Evolutionary conservation across 2,888 invertebrate species (phyloP).

Genomic region (Trachelus stipa): DNA sequence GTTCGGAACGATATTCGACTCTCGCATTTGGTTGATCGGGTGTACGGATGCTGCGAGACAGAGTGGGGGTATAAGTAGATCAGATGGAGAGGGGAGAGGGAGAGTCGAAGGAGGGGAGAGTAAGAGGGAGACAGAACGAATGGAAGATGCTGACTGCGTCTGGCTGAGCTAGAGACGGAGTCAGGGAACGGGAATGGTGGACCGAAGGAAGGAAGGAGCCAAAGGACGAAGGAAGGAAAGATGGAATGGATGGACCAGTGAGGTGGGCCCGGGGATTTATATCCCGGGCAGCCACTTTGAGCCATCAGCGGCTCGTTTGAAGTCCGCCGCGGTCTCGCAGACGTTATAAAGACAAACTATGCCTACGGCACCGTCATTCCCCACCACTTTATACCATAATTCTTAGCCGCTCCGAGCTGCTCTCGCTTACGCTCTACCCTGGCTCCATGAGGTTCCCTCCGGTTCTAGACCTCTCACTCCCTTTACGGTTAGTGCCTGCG

Average conservation of each 20-base stretch:
- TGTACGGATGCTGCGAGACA: not conserved
- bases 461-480: constrained; percentile 52
- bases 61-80: constrained; percentile 5
- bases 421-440: constrained; percentile 28
- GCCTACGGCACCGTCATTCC: constrained; percentile 64
- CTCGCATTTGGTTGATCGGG: not conserved
- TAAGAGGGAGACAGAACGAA: constrained; percentile 15
- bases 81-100: constrained; percentile 19
- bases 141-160: constrained; percentile 1
- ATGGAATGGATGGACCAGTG: constrained; percentile 29
- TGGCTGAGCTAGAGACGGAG: not conserved
- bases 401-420: constrained; percentile 52
- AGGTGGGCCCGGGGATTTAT: constrained; percentile 64
- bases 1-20: not conserved
- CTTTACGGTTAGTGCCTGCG: constrained; percentile 63
- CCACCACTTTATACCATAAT: constrained; percentile 64
- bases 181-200: not conserved
- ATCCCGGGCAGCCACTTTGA: constrained; percentile 65
- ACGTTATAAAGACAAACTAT: constrained; percentile 67
- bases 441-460: constrained; percentile 35
- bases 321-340: constrained; percentile 62
- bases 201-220: constrained; percentile 30
- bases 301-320: constrained; percentile 67
- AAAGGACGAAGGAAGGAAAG: constrained; percentile 15
- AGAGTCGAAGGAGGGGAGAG: constrained; percentile 23